Evolutionary conservation across 2,797 vertebrate genomes (phyloP).

Genomic region (Chrysolophus pictus): DNA sequence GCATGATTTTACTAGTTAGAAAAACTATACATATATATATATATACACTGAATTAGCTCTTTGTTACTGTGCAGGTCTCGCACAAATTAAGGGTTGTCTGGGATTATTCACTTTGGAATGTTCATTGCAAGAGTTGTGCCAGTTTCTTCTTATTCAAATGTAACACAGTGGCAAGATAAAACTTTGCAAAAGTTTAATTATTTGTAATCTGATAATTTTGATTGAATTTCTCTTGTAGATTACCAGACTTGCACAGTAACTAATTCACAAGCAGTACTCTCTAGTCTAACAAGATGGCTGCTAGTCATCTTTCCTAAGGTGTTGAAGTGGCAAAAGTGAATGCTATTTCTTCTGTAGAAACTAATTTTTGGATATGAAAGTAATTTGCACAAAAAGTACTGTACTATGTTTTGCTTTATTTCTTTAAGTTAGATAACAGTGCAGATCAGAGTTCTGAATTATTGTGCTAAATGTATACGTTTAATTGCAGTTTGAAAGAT

Average conservation of each 20-base stretch:
- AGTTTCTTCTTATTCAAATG: background rate
- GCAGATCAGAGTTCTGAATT: background rate
- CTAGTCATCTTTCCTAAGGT: background rate
- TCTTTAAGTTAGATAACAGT: background rate
- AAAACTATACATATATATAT: background rate
- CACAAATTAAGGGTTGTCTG: background rate
- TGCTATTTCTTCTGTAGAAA: background rate
- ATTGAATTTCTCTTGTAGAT: background rate
- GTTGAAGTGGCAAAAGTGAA: background rate
- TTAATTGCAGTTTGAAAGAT: conserved; percentile 1
- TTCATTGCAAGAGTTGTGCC: background rate
- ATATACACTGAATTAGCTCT: background rate
- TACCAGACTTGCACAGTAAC: background rate
- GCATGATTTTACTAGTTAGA: background rate
- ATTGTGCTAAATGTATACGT: background rate
- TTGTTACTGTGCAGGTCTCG: background rate
- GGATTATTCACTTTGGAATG: background rate
- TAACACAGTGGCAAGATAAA: background rate
- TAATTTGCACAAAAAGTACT: background rate
- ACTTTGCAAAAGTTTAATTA: background rate
- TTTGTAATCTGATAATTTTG: background rate
- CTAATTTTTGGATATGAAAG: background rate
- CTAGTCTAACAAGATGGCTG: background rate
- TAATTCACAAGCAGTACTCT: background rate
- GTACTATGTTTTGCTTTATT: background rate